These are phyloP conservation scores for Sebastes hopkinsi DNA, from an alignment of 2,797 vertebrate genomes.

Conservation along the genomic window DNA sequence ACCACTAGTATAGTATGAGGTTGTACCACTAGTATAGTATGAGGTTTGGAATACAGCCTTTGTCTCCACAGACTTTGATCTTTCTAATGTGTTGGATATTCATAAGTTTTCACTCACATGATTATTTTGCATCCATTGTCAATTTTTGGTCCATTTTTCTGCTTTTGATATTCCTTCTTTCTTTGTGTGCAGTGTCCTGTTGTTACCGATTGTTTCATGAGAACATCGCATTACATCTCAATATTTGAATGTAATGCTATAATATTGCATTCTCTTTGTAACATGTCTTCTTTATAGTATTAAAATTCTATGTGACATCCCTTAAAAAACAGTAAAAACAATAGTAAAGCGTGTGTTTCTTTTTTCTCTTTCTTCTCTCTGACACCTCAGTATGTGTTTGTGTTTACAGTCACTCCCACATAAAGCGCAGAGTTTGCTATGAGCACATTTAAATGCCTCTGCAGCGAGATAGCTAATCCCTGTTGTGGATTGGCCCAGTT, in stretches of 20 bases:
- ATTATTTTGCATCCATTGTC: background rate
- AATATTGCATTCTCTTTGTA: conserved; percentile 28
- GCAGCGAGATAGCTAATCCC: conserved; percentile 75
- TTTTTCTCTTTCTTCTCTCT: conserved; percentile 27
- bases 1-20: too few relatives aligned
- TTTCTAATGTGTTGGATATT: background rate
- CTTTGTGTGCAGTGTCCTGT: background rate
- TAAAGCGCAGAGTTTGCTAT: conserved; percentile 51
- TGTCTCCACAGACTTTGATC: background rate
- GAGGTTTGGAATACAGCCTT: too few relatives aligned
- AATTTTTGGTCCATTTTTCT: background rate
- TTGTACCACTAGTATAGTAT: too few relatives aligned
- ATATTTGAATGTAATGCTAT: background rate
- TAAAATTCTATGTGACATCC: conserved; percentile 14
- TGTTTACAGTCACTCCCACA: conserved; percentile 74
- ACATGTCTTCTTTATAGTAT: background rate
- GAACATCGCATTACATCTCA: conserved; percentile 3
- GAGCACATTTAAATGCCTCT: conserved; percentile 71
- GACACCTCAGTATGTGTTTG: conserved; percentile 55
- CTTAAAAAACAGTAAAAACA: conserved; percentile 28
- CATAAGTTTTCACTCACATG: background rate
- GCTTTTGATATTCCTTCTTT: background rate
- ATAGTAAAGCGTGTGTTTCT: background rate
- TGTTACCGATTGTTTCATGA: background rate
- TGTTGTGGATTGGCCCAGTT: conserved; percentile 81